These are phyloP conservation scores for Cetoscarus ocellatus DNA, from an alignment of 2,797 vertebrate genomes.

Conservation along the genomic window DNA sequence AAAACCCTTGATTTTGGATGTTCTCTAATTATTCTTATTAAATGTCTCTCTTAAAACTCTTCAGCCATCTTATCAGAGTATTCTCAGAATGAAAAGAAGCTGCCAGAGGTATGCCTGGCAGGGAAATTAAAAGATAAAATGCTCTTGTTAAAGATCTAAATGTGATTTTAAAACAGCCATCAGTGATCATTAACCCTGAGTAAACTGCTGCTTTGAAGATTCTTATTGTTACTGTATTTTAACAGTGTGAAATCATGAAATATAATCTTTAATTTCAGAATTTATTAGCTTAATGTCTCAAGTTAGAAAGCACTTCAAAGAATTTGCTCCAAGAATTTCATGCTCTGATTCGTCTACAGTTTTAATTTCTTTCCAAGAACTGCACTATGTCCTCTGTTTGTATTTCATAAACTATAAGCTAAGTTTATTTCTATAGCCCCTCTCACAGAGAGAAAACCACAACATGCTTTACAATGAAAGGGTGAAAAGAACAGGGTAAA, in stretches of 20 bases:
- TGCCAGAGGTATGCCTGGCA: neutral
- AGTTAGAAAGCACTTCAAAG: no score
- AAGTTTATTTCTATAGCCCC: no score
- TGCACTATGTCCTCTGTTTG: no score
- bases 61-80: no score
- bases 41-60: no score
- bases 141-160: slow-evolving; percentile 36
- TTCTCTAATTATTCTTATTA: no score
- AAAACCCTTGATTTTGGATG: no score
- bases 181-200: slow-evolving; percentile 16
- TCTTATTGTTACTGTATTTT: neutral
- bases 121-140: slow-evolving; percentile 7
- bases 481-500: no score
- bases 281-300: neutral
- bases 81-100: neutral
- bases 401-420: no score
- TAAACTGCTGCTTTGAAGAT: neutral
- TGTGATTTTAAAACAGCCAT: slow-evolving; percentile 3
- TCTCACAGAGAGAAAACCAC: no score
- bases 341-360: neutral
- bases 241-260: neutral
- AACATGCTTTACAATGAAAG: no score
- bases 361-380: neutral
- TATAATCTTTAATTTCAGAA: slow-evolving; percentile 1
- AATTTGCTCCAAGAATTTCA: neutral